Conservation (phyloP, 2,797 vertebrate species). For the Trichosurus vulpecula region DNA sequence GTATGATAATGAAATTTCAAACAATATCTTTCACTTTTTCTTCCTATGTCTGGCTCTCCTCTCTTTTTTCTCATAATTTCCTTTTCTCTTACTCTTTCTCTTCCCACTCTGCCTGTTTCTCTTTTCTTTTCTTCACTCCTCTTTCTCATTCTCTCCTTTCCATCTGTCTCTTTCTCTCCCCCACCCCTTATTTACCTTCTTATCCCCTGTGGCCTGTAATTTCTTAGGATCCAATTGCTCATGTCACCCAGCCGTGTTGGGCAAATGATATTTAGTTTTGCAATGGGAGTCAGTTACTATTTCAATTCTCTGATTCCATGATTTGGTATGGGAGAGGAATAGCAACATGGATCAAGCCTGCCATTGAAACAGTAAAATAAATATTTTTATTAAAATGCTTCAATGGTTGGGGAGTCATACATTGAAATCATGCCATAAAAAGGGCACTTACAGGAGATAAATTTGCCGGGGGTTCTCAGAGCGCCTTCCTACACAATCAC, state of each 20-base stretch:
- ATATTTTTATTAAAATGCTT: constrained; percentile 72
- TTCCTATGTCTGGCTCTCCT: not conserved
- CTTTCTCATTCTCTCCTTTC: not conserved
- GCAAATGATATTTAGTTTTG: constrained; percentile 65
- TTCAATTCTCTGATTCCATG: constrained; percentile 54
- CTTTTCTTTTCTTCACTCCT: not conserved
- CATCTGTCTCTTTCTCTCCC: constrained; percentile 26
- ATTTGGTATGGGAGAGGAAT: constrained; percentile 61
- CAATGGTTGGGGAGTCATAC: constrained; percentile 53
- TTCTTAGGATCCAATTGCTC: constrained; percentile 63
- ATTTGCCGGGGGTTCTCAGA: constrained; percentile 61
- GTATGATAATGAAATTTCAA: constrained; percentile 27
- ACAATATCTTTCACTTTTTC: not conserved
- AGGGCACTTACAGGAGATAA: constrained; percentile 52
- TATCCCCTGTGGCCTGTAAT: constrained; percentile 57
- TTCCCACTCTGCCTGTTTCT: not conserved
- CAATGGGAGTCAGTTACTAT: constrained; percentile 64
- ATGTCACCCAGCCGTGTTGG: constrained; percentile 42
- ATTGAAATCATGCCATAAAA: constrained; percentile 63
- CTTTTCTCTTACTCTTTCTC: not conserved
- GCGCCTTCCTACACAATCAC: constrained; percentile 61
- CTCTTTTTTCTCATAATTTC: not conserved
- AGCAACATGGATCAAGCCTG: constrained; percentile 28
- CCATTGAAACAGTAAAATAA: constrained; percentile 70
- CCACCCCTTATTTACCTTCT: constrained; percentile 47